phyloP scores from a whole-genome alignment of 2,888 invertebrate species.

The Dermolepida albohirtum region DNA sequence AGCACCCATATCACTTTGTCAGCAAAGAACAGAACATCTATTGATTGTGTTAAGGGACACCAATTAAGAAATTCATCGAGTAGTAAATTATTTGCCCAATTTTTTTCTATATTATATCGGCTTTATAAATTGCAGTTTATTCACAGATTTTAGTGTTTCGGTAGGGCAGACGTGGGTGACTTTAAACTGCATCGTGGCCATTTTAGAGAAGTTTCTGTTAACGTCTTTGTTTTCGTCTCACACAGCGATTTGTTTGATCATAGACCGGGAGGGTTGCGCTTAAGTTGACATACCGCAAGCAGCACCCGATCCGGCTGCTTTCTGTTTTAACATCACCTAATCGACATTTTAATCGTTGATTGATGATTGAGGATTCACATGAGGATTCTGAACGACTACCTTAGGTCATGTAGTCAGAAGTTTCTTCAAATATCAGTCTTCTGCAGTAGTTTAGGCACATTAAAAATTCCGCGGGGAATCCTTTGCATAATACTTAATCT shows the following conservation, averaged over 20 bases:
- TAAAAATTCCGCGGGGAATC: slow-evolving; percentile 98
- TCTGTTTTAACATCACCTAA: slow-evolving; percentile 99
- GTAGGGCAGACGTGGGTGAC: no score
- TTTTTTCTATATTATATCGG: no score
- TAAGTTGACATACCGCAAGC: slow-evolving; percentile 65
- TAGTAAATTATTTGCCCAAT: no score
- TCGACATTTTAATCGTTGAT: slow-evolving; percentile 99
- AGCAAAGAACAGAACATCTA: no score
- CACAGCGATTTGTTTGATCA: slow-evolving; percentile 62
- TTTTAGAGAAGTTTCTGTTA: no score
- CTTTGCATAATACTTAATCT: slow-evolving; percentile 99
- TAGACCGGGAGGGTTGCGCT: slow-evolving; percentile 60
- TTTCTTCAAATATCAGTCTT: slow-evolving; percentile 97
- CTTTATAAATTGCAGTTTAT: no score
- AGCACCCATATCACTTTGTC: no score
- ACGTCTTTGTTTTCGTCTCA: no score
- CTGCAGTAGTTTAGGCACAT: slow-evolving; percentile 99
- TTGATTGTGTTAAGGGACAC: no score
- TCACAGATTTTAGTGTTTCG: no score
- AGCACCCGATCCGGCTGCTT: slow-evolving; percentile 72
- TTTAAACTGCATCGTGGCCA: no score
- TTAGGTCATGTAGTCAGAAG: slow-evolving; percentile 99
- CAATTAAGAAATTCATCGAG: no score
- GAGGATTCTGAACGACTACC: slow-evolving; percentile 97
- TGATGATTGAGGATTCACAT: slow-evolving; percentile 99